A percentile compares a stretch with the other conserved stretches of the same genome.
phyloP scores from a whole-genome alignment of 2,888 invertebrate genomes.

The Dioctria linearis region DNA sequence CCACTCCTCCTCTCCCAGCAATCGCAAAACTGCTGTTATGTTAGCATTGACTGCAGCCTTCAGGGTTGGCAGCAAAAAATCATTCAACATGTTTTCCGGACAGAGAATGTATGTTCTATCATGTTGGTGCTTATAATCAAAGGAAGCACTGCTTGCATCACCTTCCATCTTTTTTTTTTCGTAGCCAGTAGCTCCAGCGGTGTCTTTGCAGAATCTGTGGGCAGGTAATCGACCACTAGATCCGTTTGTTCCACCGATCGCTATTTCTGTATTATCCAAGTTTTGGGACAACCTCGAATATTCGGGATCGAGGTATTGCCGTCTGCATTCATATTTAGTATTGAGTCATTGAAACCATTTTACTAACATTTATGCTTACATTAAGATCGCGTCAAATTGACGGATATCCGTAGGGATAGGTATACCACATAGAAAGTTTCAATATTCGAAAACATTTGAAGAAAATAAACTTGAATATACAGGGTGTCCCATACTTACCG shows the following conservation, averaged over 20 bases:
- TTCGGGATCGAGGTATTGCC: background rate
- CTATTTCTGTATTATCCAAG: background rate
- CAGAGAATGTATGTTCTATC: background rate
- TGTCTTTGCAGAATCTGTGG: slow-evolving; percentile 55
- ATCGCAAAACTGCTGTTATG: too few species aligned
- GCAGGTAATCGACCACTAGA: slow-evolving; percentile 42
- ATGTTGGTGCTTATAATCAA: background rate
- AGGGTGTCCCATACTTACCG: too few species aligned
- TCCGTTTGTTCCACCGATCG: slow-evolving; percentile 28
- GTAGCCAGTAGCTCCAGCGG: slow-evolving; percentile 50
- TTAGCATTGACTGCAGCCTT: too few species aligned
- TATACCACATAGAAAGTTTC: background rate
- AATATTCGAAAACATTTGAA: background rate
- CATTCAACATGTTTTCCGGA: too few species aligned
- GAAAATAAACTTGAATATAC: background rate
- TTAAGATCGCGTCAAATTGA: background rate
- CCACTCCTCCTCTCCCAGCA: too few species aligned
- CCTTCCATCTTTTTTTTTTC: slow-evolving; percentile 56
- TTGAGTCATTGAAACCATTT: too few species aligned
- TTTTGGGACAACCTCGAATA: background rate
- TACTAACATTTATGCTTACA: background rate
- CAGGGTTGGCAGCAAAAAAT: too few species aligned
- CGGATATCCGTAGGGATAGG: background rate
- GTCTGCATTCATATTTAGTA: too few species aligned
- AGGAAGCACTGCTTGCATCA: slow-evolving; percentile 52